phyloP scores from a whole-genome alignment of 2,797 vertebrate species.

The Buphagus erythrorhynchus region DNA sequence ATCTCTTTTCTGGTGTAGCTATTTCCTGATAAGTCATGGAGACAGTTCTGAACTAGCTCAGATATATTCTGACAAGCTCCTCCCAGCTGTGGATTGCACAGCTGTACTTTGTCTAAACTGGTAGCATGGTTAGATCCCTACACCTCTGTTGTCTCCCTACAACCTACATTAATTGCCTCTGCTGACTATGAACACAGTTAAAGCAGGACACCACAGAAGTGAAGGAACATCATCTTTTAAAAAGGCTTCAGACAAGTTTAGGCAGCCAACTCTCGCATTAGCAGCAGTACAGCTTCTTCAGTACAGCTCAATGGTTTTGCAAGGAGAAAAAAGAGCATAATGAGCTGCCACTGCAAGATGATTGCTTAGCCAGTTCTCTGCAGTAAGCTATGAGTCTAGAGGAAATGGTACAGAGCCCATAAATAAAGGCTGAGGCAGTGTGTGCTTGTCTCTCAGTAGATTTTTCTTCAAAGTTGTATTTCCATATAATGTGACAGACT shows the following conservation, averaged over 20 bases:
- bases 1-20: not conserved
- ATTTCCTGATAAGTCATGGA: not conserved
- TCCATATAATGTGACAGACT: not conserved
- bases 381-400: not conserved
- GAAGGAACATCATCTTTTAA: not conserved
- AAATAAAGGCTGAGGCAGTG: not conserved
- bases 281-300: not conserved
- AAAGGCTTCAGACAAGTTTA: not conserved
- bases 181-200: not conserved
- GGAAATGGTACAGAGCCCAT: not conserved
- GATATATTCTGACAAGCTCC: not conserved
- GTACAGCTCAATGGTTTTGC: not conserved
- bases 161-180: not conserved
- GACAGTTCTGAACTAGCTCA: not conserved
- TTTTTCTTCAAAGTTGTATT: not conserved
- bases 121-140: not conserved
- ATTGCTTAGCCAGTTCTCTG: not conserved
- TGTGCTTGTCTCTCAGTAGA: not conserved
- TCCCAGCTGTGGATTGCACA: not conserved
- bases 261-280: not conserved
- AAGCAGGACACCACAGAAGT: not conserved
- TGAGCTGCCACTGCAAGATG: not conserved
- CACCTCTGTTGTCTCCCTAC: not conserved
- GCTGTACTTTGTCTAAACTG: not conserved
- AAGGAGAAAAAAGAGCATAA: not conserved